A percentile compares a stretch with the other conserved stretches of the same genome.
These are phyloP conservation scores for Steromphala cineraria DNA, from an alignment of 2,888 invertebrate genomes.

Conservation along the genomic window DNA sequence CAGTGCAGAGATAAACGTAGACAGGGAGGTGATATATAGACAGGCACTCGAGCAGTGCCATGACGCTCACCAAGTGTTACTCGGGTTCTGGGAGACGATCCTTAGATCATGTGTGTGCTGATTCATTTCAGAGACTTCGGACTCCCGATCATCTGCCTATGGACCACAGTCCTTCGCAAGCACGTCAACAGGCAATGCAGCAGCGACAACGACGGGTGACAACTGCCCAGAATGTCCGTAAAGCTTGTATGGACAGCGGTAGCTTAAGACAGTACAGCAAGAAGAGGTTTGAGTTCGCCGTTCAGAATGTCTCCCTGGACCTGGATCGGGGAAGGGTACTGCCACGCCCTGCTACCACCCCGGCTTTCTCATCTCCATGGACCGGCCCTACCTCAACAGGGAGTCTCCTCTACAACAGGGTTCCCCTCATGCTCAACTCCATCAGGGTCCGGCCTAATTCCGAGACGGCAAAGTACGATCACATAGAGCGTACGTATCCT, in stretches of 20 bases:
- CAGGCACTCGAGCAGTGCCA: neutral
- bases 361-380: conserved; percentile 12
- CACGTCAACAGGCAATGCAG: conserved; percentile 40
- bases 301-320: conserved; percentile 22
- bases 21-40: too few relatives aligned
- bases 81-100: neutral
- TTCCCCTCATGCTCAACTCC: conserved; percentile 47
- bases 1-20: too few relatives aligned
- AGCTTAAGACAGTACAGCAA: conserved; percentile 50
- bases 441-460: conserved; percentile 52
- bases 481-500: conserved; percentile 37
- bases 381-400: conserved; percentile 51
- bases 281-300: conserved; percentile 53
- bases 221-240: conserved; percentile 32
- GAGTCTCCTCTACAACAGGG: conserved; percentile 51
- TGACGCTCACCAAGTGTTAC: neutral
- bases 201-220: conserved; percentile 35
- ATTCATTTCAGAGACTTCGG: conserved; percentile 52
- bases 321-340: neutral
- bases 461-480: conserved; percentile 44
- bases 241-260: conserved; percentile 45
- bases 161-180: conserved; percentile 47
- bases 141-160: conserved; percentile 57
- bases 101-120: conserved; percentile 32
- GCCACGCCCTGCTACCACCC: conserved; percentile 17